Evolutionary conservation across 92 coral and sea anemone species (phyloP).

Genomic region (Parazoanthus swiftii): DNA sequence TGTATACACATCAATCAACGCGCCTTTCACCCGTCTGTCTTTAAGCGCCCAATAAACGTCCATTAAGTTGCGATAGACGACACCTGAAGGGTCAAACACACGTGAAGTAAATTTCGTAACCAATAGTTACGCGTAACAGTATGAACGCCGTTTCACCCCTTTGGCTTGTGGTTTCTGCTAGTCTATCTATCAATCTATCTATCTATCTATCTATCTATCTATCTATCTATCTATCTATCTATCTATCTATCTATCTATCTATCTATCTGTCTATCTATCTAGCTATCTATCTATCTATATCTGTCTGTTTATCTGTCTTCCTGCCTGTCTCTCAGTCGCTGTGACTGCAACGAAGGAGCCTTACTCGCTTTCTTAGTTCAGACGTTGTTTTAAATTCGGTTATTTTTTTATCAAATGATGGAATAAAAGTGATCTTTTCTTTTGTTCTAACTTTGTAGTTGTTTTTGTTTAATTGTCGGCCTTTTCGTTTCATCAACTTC

Average conservation of each 20-base stretch:
- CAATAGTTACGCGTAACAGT: not conserved
- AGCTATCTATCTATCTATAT: too few species aligned
- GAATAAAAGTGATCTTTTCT: too few species aligned
- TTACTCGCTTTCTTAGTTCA: too few species aligned
- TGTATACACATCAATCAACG: constrained; percentile 73
- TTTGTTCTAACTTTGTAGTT: too few species aligned
- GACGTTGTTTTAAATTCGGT: too few species aligned
- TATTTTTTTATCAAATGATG: too few species aligned
- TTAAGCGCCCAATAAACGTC: constrained; percentile 69
- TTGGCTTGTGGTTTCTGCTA: not conserved
- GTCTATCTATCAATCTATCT: not conserved
- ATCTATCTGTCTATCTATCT: not conserved
- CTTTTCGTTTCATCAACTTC: too few species aligned
- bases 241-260: not conserved
- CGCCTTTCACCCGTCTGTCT: constrained; percentile 74
- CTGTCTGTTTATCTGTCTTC: too few species aligned
- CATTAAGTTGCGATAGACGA: constrained; percentile 63
- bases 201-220: too few species aligned
- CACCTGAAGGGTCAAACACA: constrained; percentile 40
- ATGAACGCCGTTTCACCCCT: not conserved
- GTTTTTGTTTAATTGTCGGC: too few species aligned
- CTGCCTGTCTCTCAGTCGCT: not conserved
- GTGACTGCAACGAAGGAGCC: too few species aligned
- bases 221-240: too few species aligned
- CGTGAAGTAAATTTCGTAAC: not conserved